phyloP scores from a whole-genome alignment of 2,888 invertebrate genomes.

The Athetis lepigone region DNA sequence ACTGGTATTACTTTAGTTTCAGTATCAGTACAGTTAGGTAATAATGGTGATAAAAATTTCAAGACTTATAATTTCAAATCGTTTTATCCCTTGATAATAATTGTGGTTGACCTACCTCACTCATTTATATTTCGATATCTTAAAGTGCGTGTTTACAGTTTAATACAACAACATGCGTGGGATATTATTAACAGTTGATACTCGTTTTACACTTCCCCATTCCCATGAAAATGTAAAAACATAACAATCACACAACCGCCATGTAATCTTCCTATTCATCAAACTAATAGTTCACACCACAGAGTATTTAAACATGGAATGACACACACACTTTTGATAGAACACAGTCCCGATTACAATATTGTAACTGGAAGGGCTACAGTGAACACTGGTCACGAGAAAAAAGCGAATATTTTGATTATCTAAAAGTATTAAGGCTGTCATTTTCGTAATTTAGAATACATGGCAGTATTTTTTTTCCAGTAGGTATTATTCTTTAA shows the following conservation, averaged over 20 bases:
- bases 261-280: conserved; percentile 43
- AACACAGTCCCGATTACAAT: background rate
- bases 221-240: conserved; percentile 27
- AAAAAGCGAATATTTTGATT: too few relatives aligned
- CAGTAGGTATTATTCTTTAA: background rate
- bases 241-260: conserved; percentile 20
- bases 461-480: background rate
- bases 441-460: background rate
- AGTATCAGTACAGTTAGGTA: too few relatives aligned
- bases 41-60: too few relatives aligned
- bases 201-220: conserved; percentile 12
- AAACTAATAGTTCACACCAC: conserved; percentile 55
- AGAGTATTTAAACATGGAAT: conserved; percentile 28
- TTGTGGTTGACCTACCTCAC: background rate
- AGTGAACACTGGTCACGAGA: too few relatives aligned
- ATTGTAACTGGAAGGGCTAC: background rate
- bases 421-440: background rate
- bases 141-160: conserved; percentile 5
- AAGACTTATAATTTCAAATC: too few relatives aligned
- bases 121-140: conserved; percentile 4
- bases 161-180: conserved; percentile 20
- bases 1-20: too few relatives aligned
- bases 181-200: conserved; percentile 19
- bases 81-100: too few relatives aligned
- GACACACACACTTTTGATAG: background rate